Evolutionary conservation across 2,797 vertebrate species (phyloP).

Genomic region (Lepus townsendii): DNA sequence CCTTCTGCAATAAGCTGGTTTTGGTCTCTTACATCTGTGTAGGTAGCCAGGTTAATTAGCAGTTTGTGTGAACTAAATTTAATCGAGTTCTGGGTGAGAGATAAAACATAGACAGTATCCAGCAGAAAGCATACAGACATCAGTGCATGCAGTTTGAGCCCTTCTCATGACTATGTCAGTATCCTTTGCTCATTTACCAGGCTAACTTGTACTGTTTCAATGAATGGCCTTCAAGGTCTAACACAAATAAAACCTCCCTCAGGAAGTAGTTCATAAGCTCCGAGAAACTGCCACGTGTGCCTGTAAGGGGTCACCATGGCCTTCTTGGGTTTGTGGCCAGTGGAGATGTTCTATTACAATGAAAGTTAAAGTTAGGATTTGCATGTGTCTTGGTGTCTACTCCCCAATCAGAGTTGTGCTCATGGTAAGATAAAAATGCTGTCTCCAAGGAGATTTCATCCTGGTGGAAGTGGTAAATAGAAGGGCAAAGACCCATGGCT

Average conservation of each 20-base stretch:
- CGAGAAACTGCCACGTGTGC: background rate
- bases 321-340: background rate
- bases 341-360: background rate
- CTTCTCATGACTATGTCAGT: background rate
- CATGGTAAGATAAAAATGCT: background rate
- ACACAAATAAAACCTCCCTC: background rate
- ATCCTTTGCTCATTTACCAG: background rate
- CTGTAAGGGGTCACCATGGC: background rate
- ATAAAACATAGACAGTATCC: too few species aligned
- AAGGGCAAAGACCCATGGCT: background rate
- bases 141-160: background rate
- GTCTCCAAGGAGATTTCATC: background rate
- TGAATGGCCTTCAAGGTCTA: background rate
- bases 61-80: constrained; percentile 22
- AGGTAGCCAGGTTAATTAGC: background rate
- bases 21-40: background rate
- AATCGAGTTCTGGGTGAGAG: background rate
- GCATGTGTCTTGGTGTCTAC: background rate
- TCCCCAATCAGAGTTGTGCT: background rate
- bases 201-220: background rate
- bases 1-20: background rate
- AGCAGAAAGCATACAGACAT: background rate
- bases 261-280: background rate
- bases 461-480: background rate
- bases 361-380: background rate